Evolutionary conservation across 92 coral and sea anemone genomes (phyloP), one percentile per base, ranked within the genome.

Genomic region (Anthopleura xanthogrammica): DNA sequence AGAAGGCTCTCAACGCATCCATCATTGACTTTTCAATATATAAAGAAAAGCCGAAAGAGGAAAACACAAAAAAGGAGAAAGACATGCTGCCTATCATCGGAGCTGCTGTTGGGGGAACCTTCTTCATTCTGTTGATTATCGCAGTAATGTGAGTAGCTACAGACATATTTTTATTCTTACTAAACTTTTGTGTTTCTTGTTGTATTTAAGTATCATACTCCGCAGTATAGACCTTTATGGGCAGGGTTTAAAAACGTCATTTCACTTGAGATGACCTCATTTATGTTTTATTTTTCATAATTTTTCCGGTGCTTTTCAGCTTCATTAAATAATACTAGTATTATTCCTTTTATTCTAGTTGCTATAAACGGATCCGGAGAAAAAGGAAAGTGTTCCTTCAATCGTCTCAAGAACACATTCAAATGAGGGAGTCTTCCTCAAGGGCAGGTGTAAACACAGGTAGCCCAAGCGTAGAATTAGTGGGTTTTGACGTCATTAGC

Each of bases 1-100:
- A 83, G 22, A 75, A 76, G 72, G 81, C 85, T 16, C 57, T 87
- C 9, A 83, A 87, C 14, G 84, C 77, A 20, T 83, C 46, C 86
- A 83, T 87, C 0, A 46, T 85, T 12, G 76, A 56, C 12, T 68
- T 82, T 8, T 3, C 89, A 46, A n/a, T 75, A 22, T 16, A 56
- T 10, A 52, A 41, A 50, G n/a, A 58, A 23, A 57, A 16, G 48
- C 41, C 82, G 13, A 43, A 72, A 65, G 48, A 22, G 12, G 75
- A 79, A 17, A 48, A 72, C 5, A 22, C 62, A 16, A 71, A 87
- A 7, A 58, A 82, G n/a, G 52, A 78, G 19, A 42, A 66, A 36
- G 68, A 60, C n/a, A 77, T 22, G 76, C 3, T 14, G 52, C 57
- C 62, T 56, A 77, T 87, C 72, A 77, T 71, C 12, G 79, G 80